Base-by-base conservation (phyloP, 53 echinoderm and acorn worm species). In the Astropecten irregularis region DNA sequence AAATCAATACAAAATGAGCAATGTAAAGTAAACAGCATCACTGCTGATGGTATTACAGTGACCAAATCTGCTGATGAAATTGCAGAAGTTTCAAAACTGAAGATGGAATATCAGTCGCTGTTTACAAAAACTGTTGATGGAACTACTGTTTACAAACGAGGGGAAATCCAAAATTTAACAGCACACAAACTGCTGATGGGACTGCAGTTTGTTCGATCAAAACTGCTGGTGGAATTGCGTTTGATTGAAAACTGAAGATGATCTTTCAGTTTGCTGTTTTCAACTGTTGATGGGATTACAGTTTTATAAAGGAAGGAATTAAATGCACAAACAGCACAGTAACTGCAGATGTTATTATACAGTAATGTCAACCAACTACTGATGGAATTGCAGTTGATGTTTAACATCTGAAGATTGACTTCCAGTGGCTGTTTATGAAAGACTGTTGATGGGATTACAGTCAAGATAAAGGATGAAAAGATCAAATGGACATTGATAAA, bases 351-450 rank as follows among this genome's bases (percentile, higher is more conserved):
- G 65, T 35, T 19, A 16, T 35, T 37, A 16, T 35, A 62, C n/a
- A n/a, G n/a, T n/a, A n/a, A n/a, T n/a, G 62, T 33, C 34, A 56
- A 25, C 18, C 23, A 58, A 62, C 62, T 34, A 23, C 62, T 62
- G 62, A 16, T 62, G 33, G 62, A 62, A 62, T 62, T 62, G 65
- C 65, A 64, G 65, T 64, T n/a, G n/a, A n/a, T n/a, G n/a, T n/a
- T n/a, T n/a, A n/a, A n/a, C n/a, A n/a, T 37, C 37, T 37, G 38
- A 64, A 37, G 65, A 35, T 64, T 35, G 35, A 37, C 35, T 36
- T 64, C 19, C 37, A 64, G 65, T 64, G 35, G 65, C 65, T 64
- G 65, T 64, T 37, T 22, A 32, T 38, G 59, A 13, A 16, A 3
- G 37, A 64, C 65, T 64, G 65, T 64, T 64, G 65, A 29, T 64